Base-by-base conservation (phyloP, 2,797 vertebrate genomes). In the Enteromius viviparus region DNA sequence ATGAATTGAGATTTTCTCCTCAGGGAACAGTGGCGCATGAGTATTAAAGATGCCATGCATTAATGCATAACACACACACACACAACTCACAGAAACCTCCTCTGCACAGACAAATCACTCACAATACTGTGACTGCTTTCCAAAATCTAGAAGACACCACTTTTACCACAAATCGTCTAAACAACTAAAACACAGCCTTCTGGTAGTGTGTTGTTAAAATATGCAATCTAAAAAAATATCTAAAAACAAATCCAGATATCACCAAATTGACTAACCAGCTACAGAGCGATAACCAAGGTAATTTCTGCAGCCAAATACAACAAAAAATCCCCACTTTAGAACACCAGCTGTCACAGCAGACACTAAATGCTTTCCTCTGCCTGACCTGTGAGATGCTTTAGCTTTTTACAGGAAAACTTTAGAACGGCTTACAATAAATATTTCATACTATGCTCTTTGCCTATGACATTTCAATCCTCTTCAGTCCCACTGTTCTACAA, bases 1-100 rank as follows among this genome's bases (percentile, higher is more conserved):
- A 93, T 92, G 91, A 94, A 93, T 92, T 86, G 64, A 92, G 92
- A 93, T 93, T 89, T 91, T 91, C 91, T 93, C 93, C 92, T 85
- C 89, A 90, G 92, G 92, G 93, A 93, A 91, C 92, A 87, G 89
- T 69, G 86, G 89, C 88, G 86, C 85, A 89, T 91, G 92, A 92
- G 90, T 94, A 92, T 93, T 92, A 93, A 89, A 91, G 79, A 91
- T 88, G 83, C 89, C 87, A 88, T 91, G 93, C 90, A 93, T 93
- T 87, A 92, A 93, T 93, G 90, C 86, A 87, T 87, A 89, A 90
- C 49, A 10, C 32, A 37, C 49, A 10, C 32, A 37, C 65, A 87
- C 53, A 14, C 87, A 81, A 74, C 87, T 88, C 90, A 86, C 84
- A 90, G 84, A 84, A 79, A 85, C 62, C 26, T 87, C 89, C 7